These are phyloP conservation scores for Cosmopolites sordidus DNA, from an alignment of 2,888 invertebrate species.

Conservation along the genomic window DNA sequence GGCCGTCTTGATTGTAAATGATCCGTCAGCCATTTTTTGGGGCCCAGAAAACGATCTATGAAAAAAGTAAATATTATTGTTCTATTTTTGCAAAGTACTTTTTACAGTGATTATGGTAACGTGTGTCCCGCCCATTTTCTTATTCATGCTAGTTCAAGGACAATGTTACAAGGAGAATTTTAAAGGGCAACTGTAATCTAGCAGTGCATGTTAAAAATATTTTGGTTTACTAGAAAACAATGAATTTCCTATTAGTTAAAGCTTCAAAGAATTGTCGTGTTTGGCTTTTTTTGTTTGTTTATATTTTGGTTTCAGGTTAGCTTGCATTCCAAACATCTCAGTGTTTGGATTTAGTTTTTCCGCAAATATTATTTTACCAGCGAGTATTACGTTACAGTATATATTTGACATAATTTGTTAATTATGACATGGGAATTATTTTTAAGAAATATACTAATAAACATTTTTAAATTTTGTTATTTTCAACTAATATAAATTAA, in stretches of 20 bases:
- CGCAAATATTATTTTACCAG: neutral
- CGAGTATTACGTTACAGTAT: too few relatives aligned
- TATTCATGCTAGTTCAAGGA: conserved; percentile 15
- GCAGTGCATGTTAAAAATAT: neutral
- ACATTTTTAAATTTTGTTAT: too few relatives aligned
- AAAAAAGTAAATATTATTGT: conserved; percentile 9
- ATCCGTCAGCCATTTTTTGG: conserved; percentile 11
- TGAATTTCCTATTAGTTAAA: neutral
- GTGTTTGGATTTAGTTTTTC: neutral
- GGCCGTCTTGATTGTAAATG: conserved; percentile 15
- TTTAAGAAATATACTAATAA: too few relatives aligned
- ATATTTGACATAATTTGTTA: too few relatives aligned
- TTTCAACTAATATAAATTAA: too few relatives aligned
- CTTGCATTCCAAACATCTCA: neutral
- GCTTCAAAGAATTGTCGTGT: neutral
- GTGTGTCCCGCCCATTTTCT: conserved; percentile 8
- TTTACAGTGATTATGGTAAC: neutral
- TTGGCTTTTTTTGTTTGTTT: neutral
- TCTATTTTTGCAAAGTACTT: neutral
- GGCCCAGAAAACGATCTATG: conserved; percentile 3
- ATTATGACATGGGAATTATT: too few relatives aligned
- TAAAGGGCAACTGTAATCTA: conserved; percentile 3
- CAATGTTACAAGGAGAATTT: conserved; percentile 14
- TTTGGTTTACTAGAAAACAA: neutral
- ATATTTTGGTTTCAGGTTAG: too few relatives aligned